These are phyloP conservation scores for Atherinomorus stipes DNA, from an alignment of 2,113 vertebrate species.

Conservation along the genomic window DNA sequence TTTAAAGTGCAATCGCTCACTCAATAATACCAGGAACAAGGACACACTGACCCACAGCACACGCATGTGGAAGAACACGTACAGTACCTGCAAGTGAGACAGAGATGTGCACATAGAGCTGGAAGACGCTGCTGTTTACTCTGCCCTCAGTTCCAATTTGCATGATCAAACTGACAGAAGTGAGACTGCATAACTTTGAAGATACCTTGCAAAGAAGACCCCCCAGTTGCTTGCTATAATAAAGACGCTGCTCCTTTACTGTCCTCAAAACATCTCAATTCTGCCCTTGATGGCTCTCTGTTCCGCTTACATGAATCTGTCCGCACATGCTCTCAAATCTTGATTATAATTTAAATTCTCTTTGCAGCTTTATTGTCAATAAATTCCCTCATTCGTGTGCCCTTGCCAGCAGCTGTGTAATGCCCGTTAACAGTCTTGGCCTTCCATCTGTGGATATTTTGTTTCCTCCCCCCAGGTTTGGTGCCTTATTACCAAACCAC, in stretches of 20 bases:
- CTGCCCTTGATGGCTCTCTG: constrained; percentile 2
- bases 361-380: not conserved
- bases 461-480: constrained; percentile 19
- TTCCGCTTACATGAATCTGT: not conserved
- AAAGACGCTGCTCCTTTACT: constrained; percentile 8
- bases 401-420: constrained; percentile 7
- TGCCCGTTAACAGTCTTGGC: not conserved
- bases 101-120: not conserved
- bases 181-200: constrained; percentile 46
- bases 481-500: constrained; percentile 27
- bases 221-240: constrained; percentile 31
- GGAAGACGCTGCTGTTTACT: constrained; percentile 28
- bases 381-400: not conserved
- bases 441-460: constrained; percentile 19
- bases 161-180: constrained; percentile 56
- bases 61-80: not conserved
- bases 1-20: not conserved
- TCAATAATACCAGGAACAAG: not conserved
- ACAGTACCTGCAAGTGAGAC: not conserved
- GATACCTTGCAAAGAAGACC: constrained; percentile 20
- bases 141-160: constrained; percentile 32
- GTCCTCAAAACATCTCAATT: constrained; percentile 32
- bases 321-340: not conserved
- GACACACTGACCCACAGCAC: not conserved
- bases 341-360: not conserved